phyloP scores from a whole-genome alignment of 53 echinoderm and acorn worm species.

The Mesocentrotus franciscanus region DNA sequence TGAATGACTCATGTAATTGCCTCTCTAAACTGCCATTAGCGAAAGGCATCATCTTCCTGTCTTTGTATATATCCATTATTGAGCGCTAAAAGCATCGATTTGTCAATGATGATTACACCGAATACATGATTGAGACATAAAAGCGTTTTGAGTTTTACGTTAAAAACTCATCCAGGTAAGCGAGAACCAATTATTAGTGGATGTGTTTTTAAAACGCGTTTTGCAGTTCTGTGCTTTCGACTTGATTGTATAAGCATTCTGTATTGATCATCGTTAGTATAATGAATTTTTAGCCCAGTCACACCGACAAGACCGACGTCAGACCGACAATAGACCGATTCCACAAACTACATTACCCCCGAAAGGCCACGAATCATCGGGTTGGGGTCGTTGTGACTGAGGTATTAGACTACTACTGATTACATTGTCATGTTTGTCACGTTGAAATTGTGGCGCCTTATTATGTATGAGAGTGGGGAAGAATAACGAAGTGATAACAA shows the following conservation, averaged over 20 bases:
- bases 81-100: slow-evolving; percentile 13
- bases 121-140: background rate
- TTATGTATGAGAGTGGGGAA: background rate
- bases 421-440: background rate
- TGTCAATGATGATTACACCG: background rate
- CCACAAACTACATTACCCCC: too few species aligned
- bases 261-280: background rate
- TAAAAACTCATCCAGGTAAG: background rate
- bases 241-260: background rate
- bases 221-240: background rate
- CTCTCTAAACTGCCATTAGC: background rate
- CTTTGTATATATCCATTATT: background rate
- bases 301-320: too few species aligned
- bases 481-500: background rate
- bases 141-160: background rate
- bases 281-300: background rate
- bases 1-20: background rate
- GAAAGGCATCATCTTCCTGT: background rate
- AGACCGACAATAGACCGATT: too few species aligned
- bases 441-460: background rate
- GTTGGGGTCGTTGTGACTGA: too few species aligned
- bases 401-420: too few species aligned
- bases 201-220: background rate
- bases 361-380: too few species aligned
- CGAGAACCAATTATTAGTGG: background rate